These are phyloP conservation scores for Scylla paramamosain DNA, from an alignment of 1,140 invertebrate species.

Conservation along the genomic window DNA sequence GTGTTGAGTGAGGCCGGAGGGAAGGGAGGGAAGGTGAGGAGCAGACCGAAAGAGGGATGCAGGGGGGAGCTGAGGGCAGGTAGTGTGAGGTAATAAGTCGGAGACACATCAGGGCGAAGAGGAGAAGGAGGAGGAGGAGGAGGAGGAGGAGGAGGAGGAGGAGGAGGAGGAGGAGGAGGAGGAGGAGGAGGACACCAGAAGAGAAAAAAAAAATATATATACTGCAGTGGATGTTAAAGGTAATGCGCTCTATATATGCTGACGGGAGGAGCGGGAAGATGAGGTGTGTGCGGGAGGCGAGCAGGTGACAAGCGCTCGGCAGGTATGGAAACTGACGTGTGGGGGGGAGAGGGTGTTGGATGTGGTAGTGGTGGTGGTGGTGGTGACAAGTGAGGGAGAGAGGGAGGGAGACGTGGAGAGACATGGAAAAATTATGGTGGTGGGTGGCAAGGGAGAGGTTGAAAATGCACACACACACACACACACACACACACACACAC, in stretches of 20 bases:
- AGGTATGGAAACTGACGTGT: no score
- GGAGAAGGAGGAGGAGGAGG: no score
- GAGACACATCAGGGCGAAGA: neutral
- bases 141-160: neutral
- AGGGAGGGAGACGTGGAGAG: neutral
- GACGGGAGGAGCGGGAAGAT: no score
- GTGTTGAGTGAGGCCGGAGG: neutral
- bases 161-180: neutral
- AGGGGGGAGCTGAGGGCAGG: neutral
- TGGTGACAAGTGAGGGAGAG: neutral
- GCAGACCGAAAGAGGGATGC: neutral
- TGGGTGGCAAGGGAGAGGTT: neutral
- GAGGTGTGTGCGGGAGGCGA: no score
- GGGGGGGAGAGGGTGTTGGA: no score
- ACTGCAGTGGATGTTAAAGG: neutral
- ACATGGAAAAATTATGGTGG: no score
- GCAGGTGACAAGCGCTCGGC: no score
- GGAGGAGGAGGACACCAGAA: neutral
- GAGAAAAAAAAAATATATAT: no score
- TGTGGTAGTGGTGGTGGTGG: neutral
- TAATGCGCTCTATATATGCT: neutral
- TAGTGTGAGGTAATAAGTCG: neutral
- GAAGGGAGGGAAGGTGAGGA: neutral
- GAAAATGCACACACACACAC: constrained; percentile 42
- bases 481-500: constrained; percentile 45